Conservation (phyloP, 2,797 vertebrate species). For the Parambassis ranga region DNA sequence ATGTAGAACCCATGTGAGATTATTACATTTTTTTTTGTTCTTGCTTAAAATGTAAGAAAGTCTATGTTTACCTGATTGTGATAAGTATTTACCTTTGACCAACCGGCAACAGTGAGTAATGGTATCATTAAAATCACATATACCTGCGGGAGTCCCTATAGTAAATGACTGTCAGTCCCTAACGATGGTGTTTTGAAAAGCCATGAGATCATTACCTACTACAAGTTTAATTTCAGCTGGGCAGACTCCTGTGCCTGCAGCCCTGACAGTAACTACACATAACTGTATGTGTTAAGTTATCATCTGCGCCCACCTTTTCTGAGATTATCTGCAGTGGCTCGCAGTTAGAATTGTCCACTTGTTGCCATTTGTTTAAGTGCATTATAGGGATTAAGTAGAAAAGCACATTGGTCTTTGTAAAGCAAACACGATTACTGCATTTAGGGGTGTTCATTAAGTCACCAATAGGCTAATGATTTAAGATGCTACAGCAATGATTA, state of each 20-base stretch:
- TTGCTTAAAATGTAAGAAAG: not conserved
- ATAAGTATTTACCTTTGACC: slow-evolving; percentile 53
- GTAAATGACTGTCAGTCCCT: slow-evolving; percentile 61
- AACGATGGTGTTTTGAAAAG: slow-evolving; percentile 47
- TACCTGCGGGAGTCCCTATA: slow-evolving; percentile 62
- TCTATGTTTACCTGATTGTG: slow-evolving; percentile 22
- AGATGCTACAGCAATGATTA: slow-evolving; percentile 21
- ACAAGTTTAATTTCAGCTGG: slow-evolving; percentile 43
- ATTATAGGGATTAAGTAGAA: slow-evolving; percentile 16
- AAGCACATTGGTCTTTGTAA: slow-evolving; percentile 22
- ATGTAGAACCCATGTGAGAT: not conserved
- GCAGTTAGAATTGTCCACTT: slow-evolving; percentile 22
- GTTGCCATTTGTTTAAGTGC: slow-evolving; percentile 25
- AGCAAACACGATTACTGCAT: slow-evolving; percentile 43
- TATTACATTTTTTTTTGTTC: not conserved
- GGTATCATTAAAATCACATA: slow-evolving; percentile 73
- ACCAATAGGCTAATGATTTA: slow-evolving; percentile 13
- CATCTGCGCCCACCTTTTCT: slow-evolving; percentile 35
- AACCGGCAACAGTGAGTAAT: slow-evolving; percentile 61
- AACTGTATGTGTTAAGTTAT: slow-evolving; percentile 43
- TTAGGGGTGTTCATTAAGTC: slow-evolving; percentile 31
- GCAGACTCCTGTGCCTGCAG: slow-evolving; percentile 27
- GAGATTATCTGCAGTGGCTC: slow-evolving; percentile 16
- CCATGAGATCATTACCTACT: slow-evolving; percentile 50
- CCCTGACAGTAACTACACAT: slow-evolving; percentile 33